Evolutionary conservation across 2,113 vertebrate genomes (phyloP).

Genomic region (Rhinoderma darwinii): DNA sequence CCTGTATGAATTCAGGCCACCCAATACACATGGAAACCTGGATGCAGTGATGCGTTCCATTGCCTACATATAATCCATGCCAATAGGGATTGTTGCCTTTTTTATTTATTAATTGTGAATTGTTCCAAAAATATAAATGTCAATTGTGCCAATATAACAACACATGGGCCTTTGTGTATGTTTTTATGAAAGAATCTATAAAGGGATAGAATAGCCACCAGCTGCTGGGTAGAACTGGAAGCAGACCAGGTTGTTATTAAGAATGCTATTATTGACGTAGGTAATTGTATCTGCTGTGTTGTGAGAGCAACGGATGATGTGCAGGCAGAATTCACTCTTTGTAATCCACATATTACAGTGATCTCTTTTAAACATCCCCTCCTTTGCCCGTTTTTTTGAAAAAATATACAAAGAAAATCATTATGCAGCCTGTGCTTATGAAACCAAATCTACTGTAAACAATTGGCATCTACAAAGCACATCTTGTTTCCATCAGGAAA

Average conservation of each 20-base stretch:
- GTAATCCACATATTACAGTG: slow-evolving; percentile 17
- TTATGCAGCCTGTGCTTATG: slow-evolving; percentile 40
- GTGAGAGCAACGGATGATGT: slow-evolving; percentile 35
- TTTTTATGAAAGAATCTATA: slow-evolving; percentile 31
- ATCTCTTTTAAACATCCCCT: slow-evolving; percentile 10
- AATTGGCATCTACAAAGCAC: slow-evolving; percentile 52
- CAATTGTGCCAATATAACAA: slow-evolving; percentile 41
- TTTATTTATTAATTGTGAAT: slow-evolving; percentile 39
- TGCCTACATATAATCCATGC: slow-evolving; percentile 3
- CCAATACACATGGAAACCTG: slow-evolving; percentile 14
- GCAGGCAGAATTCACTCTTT: slow-evolving; percentile 30
- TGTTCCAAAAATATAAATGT: slow-evolving; percentile 37
- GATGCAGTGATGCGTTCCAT: neutral
- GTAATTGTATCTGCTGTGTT: slow-evolving; percentile 51
- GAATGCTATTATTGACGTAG: slow-evolving; percentile 52
- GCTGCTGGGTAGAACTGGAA: slow-evolving; percentile 46
- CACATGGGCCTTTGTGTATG: slow-evolving; percentile 50
- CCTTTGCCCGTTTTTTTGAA: neutral
- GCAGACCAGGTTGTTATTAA: slow-evolving; percentile 35
- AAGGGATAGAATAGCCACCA: slow-evolving; percentile 43
- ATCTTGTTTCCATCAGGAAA: slow-evolving; percentile 56
- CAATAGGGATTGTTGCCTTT: slow-evolving; percentile 37
- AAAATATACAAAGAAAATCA: slow-evolving; percentile 47
- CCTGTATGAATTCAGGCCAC: neutral
- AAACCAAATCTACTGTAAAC: slow-evolving; percentile 33